These are phyloP conservation scores for Montipora sp. DNA, from an alignment of 64 coral and sea anemone genomes.

Conservation along the genomic window DNA sequence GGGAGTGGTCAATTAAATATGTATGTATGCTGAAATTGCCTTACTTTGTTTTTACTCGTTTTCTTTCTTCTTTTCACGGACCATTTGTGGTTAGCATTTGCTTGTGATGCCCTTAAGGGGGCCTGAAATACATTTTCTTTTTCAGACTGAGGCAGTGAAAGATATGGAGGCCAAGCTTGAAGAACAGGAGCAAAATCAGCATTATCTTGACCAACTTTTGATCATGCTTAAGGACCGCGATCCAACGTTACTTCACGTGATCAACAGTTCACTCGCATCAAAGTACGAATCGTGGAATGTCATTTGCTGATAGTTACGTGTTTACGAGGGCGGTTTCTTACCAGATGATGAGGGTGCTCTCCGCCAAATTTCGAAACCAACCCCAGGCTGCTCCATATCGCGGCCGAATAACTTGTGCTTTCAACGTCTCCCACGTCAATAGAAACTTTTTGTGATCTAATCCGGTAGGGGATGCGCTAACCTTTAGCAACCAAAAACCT, in stretches of 20 bases:
- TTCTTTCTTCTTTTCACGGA: not conserved
- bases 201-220: conserved; percentile 71
- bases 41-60: not conserved
- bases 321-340: no score
- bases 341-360: no score
- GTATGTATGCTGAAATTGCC: no score
- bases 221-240: conserved; percentile 78
- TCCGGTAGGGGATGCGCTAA: no score
- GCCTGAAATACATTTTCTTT: not conserved
- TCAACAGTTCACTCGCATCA: conserved; percentile 68
- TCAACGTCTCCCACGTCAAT: no score
- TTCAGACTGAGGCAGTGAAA: conserved; percentile 82
- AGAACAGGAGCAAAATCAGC: conserved; percentile 80
- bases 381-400: no score
- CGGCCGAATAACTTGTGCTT: no score
- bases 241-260: conserved; percentile 62
- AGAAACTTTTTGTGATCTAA: no score
- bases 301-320: not conserved
- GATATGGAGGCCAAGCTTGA: conserved; percentile 76
- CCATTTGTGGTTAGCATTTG: not conserved
- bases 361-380: no score
- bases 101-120: not conserved
- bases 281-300: conserved; percentile 45
- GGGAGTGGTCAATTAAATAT: no score
- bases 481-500: no score